Evolutionary conservation across 2,888 invertebrate species (phyloP), one percentile per base, ranked within the genome.

Genomic region (Bellardia bayeri): DNA sequence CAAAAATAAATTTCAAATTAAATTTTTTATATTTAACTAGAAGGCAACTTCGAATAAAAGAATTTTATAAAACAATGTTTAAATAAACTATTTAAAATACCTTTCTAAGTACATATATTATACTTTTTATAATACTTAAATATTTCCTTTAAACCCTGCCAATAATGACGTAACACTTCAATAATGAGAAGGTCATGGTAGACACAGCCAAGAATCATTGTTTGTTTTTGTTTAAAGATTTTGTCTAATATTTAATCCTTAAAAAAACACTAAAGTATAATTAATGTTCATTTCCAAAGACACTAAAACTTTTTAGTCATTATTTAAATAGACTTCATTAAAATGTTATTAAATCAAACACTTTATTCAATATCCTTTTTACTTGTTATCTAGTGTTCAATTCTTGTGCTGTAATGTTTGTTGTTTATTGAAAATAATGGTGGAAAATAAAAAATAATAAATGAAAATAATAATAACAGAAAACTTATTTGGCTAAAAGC

Each of bases 401-500:
- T 16, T 54, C 16, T 74, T 45, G 5, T 56, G 6, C 49, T 63
- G 6, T 69, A 51, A 51, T 68, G 56, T 51, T 80, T 66, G 23
- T 72, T 68, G 56, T 51, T 80, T 66, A 40, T 40, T n/a, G 30
- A 37, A 49, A 30, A 49, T 51, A 58, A 63, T 63, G 33, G 56
- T 45, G 11, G 14, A 40, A 45, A 68, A 80, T 6, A 75, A 49
- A n/a, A 16, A 54, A 3, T n/a, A 66, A 40, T 40, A 75, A 56
- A 6, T 64, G 33, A 64, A 81, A 74, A 16, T 13, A 16, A 37
- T 13, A 74, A 16, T 13, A 16, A 37, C n/a, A 40, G 45, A 54
- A 71, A 75, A 64, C 79, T 83, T 66, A 87, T 80, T 87, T 87
- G 87, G 87, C 81, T 78, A 68, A 78, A 74, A 82, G 87, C 87